These are phyloP conservation scores for Tribolium madens DNA, from an alignment of 1,140 invertebrate genomes.

Conservation along the genomic window DNA sequence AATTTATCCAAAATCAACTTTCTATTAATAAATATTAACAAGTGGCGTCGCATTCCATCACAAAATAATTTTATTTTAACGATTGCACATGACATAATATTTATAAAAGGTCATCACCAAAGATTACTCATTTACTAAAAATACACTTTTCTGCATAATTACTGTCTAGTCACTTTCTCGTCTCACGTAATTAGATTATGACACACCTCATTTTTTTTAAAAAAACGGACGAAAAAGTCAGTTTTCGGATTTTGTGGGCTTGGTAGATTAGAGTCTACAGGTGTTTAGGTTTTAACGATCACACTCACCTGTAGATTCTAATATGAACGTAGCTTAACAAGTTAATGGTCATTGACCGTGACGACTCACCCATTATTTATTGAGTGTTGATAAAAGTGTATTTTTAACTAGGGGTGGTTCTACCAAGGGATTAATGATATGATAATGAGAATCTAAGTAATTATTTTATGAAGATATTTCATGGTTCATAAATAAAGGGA, in stretches of 20 bases:
- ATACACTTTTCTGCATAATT: conserved; percentile 1
- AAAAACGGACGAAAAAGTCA: background rate
- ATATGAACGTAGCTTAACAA: conserved; percentile 24
- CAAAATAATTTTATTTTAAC: conserved; percentile 21
- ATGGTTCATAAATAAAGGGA: background rate
- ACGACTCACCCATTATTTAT: conserved; percentile 29
- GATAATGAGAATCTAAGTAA: background rate
- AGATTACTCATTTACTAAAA: conserved; percentile 31
- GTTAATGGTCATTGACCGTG: conserved; percentile 29
- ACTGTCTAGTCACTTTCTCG: background rate
- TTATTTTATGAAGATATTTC: conserved; percentile 1
- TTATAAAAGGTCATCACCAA: conserved; percentile 17
- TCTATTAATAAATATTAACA: conserved; percentile 28
- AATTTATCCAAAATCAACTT: conserved; percentile 10
- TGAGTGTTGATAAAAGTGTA: conserved; percentile 6
- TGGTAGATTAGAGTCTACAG: conserved; percentile 16
- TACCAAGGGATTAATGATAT: background rate
- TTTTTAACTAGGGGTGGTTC: conserved; percentile 6
- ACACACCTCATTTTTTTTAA: background rate
- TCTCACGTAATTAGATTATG: background rate
- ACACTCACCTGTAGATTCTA: conserved; percentile 35
- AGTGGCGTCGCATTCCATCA: background rate
- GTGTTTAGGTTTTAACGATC: conserved; percentile 32
- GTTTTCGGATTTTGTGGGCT: background rate
- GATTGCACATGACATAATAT: conserved; percentile 24